Evolutionary conservation across 2,113 vertebrate genomes (phyloP).

Genomic region (Scalopus aquaticus): DNA sequence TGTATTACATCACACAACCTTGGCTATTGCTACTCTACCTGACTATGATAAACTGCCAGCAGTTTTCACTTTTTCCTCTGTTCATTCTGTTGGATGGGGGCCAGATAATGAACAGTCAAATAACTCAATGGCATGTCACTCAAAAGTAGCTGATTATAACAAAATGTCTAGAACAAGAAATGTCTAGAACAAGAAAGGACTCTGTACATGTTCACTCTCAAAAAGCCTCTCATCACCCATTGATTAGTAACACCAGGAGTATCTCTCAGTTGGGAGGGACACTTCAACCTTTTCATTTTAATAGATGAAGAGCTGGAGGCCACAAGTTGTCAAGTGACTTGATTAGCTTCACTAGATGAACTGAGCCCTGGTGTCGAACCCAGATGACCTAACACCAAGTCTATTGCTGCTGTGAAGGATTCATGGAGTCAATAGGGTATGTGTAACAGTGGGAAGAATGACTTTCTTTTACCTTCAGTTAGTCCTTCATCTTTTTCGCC

Average conservation of each 20-base stretch:
- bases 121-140: background rate
- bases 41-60: background rate
- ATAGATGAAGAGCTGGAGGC: background rate
- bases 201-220: background rate
- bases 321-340: background rate
- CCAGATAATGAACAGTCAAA: background rate
- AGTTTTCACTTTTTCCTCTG: background rate
- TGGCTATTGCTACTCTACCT: background rate
- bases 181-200: background rate
- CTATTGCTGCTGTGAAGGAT: background rate
- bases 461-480: constrained; percentile 6
- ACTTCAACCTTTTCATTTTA: background rate
- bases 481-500: background rate
- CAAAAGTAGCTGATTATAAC: background rate
- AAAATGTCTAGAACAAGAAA: constrained; percentile 5
- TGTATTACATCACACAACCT: background rate
- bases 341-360: background rate
- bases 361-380: background rate
- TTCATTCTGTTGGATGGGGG: background rate
- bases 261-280: background rate
- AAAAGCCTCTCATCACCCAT: background rate
- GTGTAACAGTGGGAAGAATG: background rate
- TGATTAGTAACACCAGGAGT: background rate
- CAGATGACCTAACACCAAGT: background rate
- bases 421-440: background rate